Evolutionary conservation across 2,888 invertebrate genomes (phyloP).

Genomic region (Ormyrus rosae): DNA sequence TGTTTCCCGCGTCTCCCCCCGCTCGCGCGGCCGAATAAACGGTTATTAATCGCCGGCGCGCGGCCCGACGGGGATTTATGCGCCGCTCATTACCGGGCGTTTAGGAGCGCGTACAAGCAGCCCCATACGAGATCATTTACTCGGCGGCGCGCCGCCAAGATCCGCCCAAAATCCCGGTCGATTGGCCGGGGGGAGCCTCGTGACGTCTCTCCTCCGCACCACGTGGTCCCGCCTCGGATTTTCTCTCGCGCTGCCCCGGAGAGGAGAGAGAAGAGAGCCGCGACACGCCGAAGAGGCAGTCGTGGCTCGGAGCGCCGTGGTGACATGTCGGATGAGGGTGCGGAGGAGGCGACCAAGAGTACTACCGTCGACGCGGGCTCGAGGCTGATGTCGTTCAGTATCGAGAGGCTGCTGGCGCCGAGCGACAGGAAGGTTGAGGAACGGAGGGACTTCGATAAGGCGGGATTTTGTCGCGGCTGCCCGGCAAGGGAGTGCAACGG

Average conservation of each 20-base stretch:
- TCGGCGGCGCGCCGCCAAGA: conserved; percentile 69
- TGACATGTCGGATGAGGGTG: background rate
- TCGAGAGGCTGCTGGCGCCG: conserved; percentile 71
- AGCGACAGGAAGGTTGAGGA: conserved; percentile 44
- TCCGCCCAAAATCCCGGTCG: conserved; percentile 67
- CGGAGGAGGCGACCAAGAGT: background rate
- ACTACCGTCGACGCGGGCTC: background rate
- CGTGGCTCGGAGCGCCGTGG: conserved; percentile 14
- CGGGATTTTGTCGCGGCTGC: background rate
- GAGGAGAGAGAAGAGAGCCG: background rate
- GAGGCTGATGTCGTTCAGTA: conserved; percentile 68
- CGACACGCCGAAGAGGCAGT: too few relatives aligned
- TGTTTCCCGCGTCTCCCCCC: background rate
- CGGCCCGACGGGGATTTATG: conserved; percentile 69
- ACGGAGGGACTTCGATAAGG: background rate
- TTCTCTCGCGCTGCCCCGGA: background rate
- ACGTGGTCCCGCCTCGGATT: conserved; percentile 48
- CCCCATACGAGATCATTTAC: conserved; percentile 67
- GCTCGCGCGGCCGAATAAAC: conserved; percentile 12
- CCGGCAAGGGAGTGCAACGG: background rate
- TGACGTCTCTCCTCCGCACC: conserved; percentile 64
- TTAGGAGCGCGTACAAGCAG: conserved; percentile 57
- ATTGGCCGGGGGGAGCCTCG: conserved; percentile 64
- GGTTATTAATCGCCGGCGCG: conserved; percentile 66
- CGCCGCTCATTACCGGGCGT: conserved; percentile 67